A percentile compares a stretch with the other conserved stretches of the same genome.
These are phyloP conservation scores for Cyprinus carpio DNA, from an alignment of 2,113 vertebrate genomes.

Conservation along the genomic window DNA sequence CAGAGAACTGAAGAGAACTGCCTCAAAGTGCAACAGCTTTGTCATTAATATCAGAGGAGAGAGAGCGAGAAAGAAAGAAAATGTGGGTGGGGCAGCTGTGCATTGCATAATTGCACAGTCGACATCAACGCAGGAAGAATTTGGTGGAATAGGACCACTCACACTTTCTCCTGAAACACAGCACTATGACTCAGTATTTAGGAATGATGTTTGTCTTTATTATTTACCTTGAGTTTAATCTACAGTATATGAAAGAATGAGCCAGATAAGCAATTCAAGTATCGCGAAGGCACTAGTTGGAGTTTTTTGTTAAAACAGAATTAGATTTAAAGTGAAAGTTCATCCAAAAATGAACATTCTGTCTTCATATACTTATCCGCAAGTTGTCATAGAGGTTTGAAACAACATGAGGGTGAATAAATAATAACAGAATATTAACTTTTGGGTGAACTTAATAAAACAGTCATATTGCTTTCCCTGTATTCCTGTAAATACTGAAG, in stretches of 20 bases:
- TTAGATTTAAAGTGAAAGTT: not conserved
- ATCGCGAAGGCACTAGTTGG: too few species aligned
- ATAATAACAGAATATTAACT: not conserved
- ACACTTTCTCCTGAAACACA: conserved; percentile 26
- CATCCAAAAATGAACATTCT: not conserved
- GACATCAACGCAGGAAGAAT: conserved; percentile 20
- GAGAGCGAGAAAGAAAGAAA: conserved; percentile 69
- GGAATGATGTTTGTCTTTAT: conserved; percentile 9
- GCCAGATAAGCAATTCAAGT: not conserved
- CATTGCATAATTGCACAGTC: conserved; percentile 77
- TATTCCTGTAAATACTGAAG: not conserved
- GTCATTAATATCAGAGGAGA: conserved; percentile 77
- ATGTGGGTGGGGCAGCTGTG: conserved; percentile 76
- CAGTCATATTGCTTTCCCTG: not conserved
- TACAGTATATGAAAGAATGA: not conserved
- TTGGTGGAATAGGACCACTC: not conserved
- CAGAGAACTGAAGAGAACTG: conserved; percentile 73
- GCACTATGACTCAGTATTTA: conserved; percentile 23
- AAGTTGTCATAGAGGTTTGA: not conserved
- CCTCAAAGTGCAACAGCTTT: conserved; percentile 71
- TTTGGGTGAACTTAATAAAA: not conserved
- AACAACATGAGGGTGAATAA: not conserved
- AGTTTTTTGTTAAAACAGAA: not conserved
- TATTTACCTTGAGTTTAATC: not conserved
- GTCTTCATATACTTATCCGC: not conserved